Percentiles rank a stretch among this genome's conserved stretches.
Evolutionary conservation across 2,888 invertebrate genomes (phyloP).

Genomic region (Pherbina coryleti): DNA sequence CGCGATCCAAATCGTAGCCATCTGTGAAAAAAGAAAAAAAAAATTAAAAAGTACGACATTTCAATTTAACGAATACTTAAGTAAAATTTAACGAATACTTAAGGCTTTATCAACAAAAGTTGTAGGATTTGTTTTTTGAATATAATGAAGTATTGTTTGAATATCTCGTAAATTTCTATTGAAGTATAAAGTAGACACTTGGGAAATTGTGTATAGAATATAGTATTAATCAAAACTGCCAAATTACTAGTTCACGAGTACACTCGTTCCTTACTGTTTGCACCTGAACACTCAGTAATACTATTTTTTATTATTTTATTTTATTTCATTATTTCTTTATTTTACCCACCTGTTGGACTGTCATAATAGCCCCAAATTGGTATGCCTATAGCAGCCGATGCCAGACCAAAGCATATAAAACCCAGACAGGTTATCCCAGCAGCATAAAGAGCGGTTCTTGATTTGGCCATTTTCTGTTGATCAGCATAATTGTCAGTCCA

Average conservation of each 20-base stretch:
- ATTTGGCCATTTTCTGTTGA: constrained; percentile 67
- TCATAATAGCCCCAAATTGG: constrained; percentile 90
- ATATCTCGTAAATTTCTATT: no score
- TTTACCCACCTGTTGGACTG: constrained; percentile 71
- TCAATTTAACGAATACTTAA: neutral
- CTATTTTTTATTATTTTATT: no score
- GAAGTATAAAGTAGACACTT: no score
- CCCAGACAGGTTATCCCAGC: constrained; percentile 72
- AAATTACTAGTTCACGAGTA: no score
- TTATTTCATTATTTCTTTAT: neutral
- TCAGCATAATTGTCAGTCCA: constrained; percentile 48
- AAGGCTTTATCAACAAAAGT: no score
- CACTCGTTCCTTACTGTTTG: no score
- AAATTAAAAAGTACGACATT: constrained; percentile 10
- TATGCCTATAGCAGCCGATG: constrained; percentile 85
- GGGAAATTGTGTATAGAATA: no score
- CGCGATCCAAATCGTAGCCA: constrained; percentile 77
- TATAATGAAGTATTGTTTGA: no score
- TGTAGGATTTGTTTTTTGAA: no score
- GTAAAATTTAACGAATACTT: no score
- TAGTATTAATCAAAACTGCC: no score
- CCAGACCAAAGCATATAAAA: constrained; percentile 84
- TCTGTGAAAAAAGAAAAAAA: constrained; percentile 48
- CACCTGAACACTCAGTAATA: no score
- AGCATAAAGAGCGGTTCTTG: constrained; percentile 68